These are phyloP conservation scores for Vidua macroura DNA, from an alignment of 2,113 vertebrate species.

Conservation along the genomic window DNA sequence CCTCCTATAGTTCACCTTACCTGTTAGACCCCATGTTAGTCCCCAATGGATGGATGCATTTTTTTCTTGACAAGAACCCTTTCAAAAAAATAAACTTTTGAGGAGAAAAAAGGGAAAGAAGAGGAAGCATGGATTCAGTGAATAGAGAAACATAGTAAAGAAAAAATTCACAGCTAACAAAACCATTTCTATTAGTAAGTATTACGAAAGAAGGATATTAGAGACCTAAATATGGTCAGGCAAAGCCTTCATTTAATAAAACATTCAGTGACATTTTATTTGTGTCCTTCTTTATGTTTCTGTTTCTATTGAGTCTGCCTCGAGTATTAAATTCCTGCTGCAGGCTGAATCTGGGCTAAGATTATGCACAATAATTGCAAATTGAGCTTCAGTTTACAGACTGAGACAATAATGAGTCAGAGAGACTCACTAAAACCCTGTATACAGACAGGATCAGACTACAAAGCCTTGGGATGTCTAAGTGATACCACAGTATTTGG, in stretches of 20 bases:
- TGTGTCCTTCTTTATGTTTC: slow-evolving; percentile 23
- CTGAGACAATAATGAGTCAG: slow-evolving; percentile 66
- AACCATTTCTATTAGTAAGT: slow-evolving; percentile 11
- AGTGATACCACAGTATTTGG: background rate
- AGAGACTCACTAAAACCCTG: slow-evolving; percentile 28
- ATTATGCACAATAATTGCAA: slow-evolving; percentile 50
- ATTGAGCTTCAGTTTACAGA: slow-evolving; percentile 64
- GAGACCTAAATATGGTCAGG: slow-evolving; percentile 18
- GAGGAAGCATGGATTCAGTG: background rate
- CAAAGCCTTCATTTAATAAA: slow-evolving; percentile 50
- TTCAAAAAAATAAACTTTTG: background rate
- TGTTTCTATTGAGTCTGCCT: slow-evolving; percentile 56
- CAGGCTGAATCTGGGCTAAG: slow-evolving; percentile 7
- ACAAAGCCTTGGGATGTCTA: background rate
- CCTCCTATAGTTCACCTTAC: background rate
- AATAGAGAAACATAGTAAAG: background rate
- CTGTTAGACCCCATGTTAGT: background rate
- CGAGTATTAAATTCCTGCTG: slow-evolving; percentile 61
- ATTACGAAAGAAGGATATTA: slow-evolving; percentile 11
- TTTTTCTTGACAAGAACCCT: background rate
- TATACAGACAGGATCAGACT: background rate
- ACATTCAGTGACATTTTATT: slow-evolving; percentile 56
- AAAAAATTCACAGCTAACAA: background rate
- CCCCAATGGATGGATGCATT: background rate
- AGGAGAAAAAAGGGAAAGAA: background rate